phyloP scores from a whole-genome alignment of 2,888 invertebrate species.

The Entomobrya proxima region DNA sequence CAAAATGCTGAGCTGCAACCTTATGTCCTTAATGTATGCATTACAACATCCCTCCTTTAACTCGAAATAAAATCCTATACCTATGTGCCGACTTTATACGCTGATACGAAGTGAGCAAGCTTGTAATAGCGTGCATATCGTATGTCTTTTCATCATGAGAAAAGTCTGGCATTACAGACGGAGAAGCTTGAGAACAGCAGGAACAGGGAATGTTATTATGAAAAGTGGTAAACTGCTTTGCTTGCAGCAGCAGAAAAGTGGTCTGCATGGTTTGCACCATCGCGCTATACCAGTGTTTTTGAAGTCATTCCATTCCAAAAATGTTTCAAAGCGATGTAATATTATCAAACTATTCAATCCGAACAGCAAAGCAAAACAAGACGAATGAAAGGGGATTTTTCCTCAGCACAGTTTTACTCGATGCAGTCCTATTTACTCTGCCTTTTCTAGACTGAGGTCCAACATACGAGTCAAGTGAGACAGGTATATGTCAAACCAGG shows the following conservation, averaged over 20 bases:
- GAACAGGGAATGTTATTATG: no score
- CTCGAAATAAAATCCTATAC: not conserved
- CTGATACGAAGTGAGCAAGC: not conserved
- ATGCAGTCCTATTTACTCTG: constrained; percentile 18
- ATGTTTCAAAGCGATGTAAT: constrained; percentile 6
- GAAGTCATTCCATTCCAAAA: constrained; percentile 45
- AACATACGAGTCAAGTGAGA: constrained; percentile 34
- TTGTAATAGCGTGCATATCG: constrained; percentile 15
- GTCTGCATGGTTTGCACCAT: not conserved
- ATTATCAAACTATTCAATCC: constrained; percentile 10
- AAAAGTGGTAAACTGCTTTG: constrained; percentile 41
- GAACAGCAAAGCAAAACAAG: constrained; percentile 25
- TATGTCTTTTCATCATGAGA: constrained; percentile 52
- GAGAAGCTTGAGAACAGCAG: constrained; percentile 7
- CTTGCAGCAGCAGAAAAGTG: constrained; percentile 5
- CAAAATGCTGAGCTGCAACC: constrained; percentile 49
- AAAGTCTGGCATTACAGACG: constrained; percentile 40
- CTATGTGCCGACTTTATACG: not conserved
- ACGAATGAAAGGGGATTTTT: constrained; percentile 64
- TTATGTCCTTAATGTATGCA: constrained; percentile 52
- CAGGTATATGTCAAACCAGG: no score
- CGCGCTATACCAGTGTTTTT: constrained; percentile 44
- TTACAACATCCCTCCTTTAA: constrained; percentile 31
- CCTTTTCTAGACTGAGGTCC: constrained; percentile 43
- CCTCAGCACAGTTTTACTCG: constrained; percentile 43